Evolutionary conservation across 2,888 invertebrate species (phyloP).

Genomic region (Troides helena): DNA sequence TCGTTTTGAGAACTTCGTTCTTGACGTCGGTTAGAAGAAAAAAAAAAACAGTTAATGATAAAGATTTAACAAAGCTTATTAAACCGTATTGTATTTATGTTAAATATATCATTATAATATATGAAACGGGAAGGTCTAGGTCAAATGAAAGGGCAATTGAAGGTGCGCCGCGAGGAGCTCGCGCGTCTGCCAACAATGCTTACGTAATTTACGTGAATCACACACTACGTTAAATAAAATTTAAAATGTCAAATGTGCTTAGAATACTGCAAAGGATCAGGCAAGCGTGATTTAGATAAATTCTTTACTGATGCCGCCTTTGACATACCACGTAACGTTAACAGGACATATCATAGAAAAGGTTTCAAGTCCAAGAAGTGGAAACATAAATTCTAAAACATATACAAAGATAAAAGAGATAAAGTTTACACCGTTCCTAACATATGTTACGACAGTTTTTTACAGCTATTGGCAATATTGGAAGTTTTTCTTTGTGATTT

Average conservation of each 20-base stretch:
- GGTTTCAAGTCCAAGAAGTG: too few relatives aligned
- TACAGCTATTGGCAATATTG: neutral
- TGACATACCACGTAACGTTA: slow-evolving; percentile 21
- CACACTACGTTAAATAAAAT: slow-evolving; percentile 23
- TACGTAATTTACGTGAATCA: slow-evolving; percentile 30
- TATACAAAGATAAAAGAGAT: neutral
- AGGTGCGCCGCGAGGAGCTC: slow-evolving; percentile 3
- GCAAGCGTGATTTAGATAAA: slow-evolving; percentile 28
- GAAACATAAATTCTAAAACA: neutral
- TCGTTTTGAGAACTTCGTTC: too few relatives aligned
- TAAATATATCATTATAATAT: neutral
- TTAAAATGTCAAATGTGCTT: slow-evolving; percentile 28
- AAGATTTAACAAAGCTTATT: neutral
- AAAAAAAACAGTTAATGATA: neutral
- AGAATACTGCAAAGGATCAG: slow-evolving; percentile 16
- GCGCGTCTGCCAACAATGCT: slow-evolving; percentile 25
- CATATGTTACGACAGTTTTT: neutral
- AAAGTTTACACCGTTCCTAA: neutral
- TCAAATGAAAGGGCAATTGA: slow-evolving; percentile 25
- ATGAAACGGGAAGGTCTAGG: slow-evolving; percentile 23
- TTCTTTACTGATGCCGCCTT: slow-evolving; percentile 28
- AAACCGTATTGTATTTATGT: neutral
- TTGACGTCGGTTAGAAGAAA: too few relatives aligned
- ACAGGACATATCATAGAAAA: neutral
- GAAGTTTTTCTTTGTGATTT: neutral